phyloP scores from a whole-genome alignment of 2,113 vertebrate genomes.

The Sprattus sprattus region DNA sequence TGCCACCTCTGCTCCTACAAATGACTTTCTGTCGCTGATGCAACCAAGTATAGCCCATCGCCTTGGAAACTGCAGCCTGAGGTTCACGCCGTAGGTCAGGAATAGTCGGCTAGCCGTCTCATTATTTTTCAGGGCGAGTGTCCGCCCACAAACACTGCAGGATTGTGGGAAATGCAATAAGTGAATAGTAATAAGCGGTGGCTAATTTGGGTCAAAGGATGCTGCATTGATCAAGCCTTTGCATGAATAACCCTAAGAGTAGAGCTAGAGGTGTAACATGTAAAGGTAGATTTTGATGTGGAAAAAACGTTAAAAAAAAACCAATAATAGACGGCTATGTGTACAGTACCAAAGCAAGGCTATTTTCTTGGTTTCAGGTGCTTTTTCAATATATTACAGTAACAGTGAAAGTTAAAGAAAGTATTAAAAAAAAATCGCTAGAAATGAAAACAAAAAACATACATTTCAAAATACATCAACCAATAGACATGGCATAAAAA shows the following conservation, averaged over 20 bases:
- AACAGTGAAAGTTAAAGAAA: neutral
- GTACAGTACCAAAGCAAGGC: neutral
- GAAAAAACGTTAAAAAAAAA: neutral
- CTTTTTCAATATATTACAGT: neutral
- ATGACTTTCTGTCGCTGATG: constrained; percentile 30
- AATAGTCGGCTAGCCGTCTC: neutral
- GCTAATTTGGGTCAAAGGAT: neutral
- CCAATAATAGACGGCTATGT: no score
- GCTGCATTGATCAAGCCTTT: neutral
- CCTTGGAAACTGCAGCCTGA: constrained; percentile 33
- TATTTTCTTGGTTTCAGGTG: neutral
- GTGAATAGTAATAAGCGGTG: neutral
- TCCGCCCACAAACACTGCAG: neutral
- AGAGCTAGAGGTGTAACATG: neutral
- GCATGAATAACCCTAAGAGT: no score
- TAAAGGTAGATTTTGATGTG: neutral
- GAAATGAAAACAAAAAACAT: no score
- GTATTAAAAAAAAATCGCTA: neutral
- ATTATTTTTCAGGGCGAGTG: neutral
- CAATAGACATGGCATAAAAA: neutral
- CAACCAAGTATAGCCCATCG: constrained; percentile 18
- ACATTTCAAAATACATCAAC: no score
- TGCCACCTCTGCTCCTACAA: constrained; percentile 16
- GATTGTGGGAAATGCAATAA: neutral
- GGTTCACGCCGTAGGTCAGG: neutral